Evolutionary conservation across 64 coral and sea anemone species (phyloP), one percentile per base, ranked within the genome.

Genomic region (Porites australiensis): DNA sequence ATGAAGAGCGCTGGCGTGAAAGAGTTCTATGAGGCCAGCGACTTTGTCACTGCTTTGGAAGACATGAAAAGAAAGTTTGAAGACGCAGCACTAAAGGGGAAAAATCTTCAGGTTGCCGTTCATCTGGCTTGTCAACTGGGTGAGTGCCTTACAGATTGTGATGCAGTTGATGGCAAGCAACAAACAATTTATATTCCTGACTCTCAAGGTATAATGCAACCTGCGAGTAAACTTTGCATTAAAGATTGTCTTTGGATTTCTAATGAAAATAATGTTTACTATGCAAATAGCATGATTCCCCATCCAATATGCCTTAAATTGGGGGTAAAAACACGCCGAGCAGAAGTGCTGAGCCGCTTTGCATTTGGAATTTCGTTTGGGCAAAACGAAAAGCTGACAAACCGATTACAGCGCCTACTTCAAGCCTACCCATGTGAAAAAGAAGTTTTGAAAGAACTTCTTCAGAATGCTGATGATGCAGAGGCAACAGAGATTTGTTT

Each of bases 401-500:
- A 91, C 62, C 88, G 96, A 5, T 77, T 98, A 7, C 92, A 98
- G 44, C 84, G 89, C 12, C 90, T 98, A 47, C 69, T 98, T 62
- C 64, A 66, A 6, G 48, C 58, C 72, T 98, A 98, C 77, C 96
- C 96, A 13, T 91, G 89, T 74, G 88, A 88, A 44, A 86, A 92
- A 19, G 88, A 88, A 77, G 91, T 98, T 20, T 64, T 98, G 52
- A 98, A 98, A 90, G 96, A 98, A 44, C 92, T 98, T 82, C 79
- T 94, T 63, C 96, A 98, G 87, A 98, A 98, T 50, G 96, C 96
- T 21, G 96, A 98, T 54, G 96, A 98, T 80, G 92, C 96, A 45
- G 58, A 98, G 85, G 96, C 96, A 44, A 94, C 75, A n/a, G 90
- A 94, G 72, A 91, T 98, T 21, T 95, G 23, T 91, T 95, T 95